Conservation (phyloP, 2,797 vertebrate species). For the Octomys mimax region DNA sequence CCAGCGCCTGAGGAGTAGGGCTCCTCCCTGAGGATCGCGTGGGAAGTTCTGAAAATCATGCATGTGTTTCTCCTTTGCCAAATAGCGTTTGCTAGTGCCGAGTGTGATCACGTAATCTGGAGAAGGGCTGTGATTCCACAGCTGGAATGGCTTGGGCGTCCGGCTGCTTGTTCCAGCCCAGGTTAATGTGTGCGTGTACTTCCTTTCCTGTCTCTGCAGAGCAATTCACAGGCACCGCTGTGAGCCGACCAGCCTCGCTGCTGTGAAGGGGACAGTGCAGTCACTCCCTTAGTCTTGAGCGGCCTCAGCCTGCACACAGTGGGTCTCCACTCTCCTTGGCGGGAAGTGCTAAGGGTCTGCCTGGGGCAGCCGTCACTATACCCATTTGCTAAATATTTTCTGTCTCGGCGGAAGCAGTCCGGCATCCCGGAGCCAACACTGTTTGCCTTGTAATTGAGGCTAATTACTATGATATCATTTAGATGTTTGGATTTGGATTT, state of each 20-base stretch:
- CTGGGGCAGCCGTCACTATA: neutral
- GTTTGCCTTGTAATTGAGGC: conserved; percentile 28
- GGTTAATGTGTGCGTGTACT: conserved; percentile 88
- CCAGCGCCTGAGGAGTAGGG: neutral
- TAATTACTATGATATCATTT: conserved; percentile 38
- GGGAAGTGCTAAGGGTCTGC: neutral
- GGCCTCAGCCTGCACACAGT: conserved; percentile 87
- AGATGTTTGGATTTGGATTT: conserved; percentile 61
- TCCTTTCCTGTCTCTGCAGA: conserved; percentile 88
- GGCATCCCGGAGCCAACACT: conserved; percentile 15
- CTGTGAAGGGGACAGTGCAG: conserved; percentile 90
- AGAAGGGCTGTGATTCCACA: neutral
- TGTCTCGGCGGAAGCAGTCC: neutral
- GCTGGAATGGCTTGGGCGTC: neutral
- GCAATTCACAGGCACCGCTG: conserved; percentile 87
- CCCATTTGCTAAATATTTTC: neutral
- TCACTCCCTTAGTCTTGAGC: conserved; percentile 79
- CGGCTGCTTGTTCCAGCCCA: conserved; percentile 68
- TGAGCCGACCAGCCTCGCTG: conserved; percentile 87
- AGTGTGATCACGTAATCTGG: neutral
- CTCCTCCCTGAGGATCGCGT: neutral
- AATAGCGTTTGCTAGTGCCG: neutral
- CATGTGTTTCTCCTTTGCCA: neutral
- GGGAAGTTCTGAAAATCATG: neutral
- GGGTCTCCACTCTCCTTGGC: conserved; percentile 26